Conservation (phyloP, 2,888 invertebrate species). For the Hypolimnas misippus region DNA sequence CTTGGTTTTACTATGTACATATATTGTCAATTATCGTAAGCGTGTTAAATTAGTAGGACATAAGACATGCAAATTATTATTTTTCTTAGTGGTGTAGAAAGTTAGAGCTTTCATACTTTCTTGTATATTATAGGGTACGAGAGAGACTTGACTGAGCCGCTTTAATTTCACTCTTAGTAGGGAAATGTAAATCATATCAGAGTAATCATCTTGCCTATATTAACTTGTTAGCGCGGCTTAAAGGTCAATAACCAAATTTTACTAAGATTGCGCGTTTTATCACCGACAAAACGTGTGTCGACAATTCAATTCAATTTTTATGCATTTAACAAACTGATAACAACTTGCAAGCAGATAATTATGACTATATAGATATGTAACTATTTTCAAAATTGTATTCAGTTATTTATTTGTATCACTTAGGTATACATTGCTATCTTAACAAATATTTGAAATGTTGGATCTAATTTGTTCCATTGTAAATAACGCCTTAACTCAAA, state of each 20-base stretch:
- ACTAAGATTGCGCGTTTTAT: slow-evolving; percentile 2
- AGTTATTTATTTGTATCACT: too few species aligned
- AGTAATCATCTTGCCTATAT: slow-evolving; percentile 9
- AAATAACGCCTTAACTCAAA: too few species aligned
- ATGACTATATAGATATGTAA: neutral
- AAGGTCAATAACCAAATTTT: slow-evolving; percentile 39
- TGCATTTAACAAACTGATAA: neutral
- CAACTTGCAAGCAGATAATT: neutral
- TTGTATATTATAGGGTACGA: slow-evolving; percentile 45
- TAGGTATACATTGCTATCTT: too few species aligned
- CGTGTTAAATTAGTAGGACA: neutral
- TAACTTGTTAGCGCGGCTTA: slow-evolving; percentile 37
- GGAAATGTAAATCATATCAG: slow-evolving; percentile 28
- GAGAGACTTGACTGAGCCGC: slow-evolving; percentile 40
- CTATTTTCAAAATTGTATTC: too few species aligned
- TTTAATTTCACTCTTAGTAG: slow-evolving; percentile 42
- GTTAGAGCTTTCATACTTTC: slow-evolving; percentile 45
- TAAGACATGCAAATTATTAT: slow-evolving; percentile 38
- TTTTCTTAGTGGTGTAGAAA: slow-evolving; percentile 44
- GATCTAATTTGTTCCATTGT: too few species aligned
- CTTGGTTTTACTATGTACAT: neutral
- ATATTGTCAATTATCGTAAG: neutral
- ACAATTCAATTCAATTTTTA: neutral
- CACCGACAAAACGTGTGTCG: neutral
- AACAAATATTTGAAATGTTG: too few species aligned